Percentiles rank a stretch among this genome's conserved stretches.
These are phyloP conservation scores for Adineta ricciae DNA, from an alignment of 2,888 invertebrate species.

Conservation along the genomic window DNA sequence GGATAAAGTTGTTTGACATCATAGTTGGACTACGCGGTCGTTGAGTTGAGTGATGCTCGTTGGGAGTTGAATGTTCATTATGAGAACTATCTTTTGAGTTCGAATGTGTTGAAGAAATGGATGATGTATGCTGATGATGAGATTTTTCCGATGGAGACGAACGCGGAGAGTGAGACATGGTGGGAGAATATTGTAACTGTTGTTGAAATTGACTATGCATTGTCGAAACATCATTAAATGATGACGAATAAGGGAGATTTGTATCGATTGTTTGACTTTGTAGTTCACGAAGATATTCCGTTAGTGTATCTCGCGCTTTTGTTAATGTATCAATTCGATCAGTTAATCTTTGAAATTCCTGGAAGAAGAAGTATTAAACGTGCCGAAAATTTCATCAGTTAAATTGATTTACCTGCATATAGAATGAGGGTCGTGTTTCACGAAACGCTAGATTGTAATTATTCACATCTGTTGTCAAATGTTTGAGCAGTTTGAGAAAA, in stretches of 20 bases:
- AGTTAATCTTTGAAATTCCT: slow-evolving; percentile 14
- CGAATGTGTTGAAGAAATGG: background rate
- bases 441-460: slow-evolving; percentile 20
- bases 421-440: slow-evolving; percentile 7
- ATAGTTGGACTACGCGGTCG: slow-evolving; percentile 5
- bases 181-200: background rate
- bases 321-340: slow-evolving; percentile 9
- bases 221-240: background rate
- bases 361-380: background rate
- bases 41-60: background rate
- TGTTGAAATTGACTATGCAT: background rate
- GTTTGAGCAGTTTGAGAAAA: background rate
- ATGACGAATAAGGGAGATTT: background rate
- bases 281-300: slow-evolving; percentile 6
- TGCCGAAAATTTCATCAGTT: too few species aligned
- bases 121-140: background rate
- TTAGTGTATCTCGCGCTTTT: slow-evolving; percentile 20
- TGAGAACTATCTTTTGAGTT: background rate
- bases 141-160: background rate
- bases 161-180: background rate
- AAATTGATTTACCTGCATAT: background rate
- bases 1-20: background rate
- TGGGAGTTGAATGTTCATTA: background rate
- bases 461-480: background rate
- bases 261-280: background rate